phyloP scores from a whole-genome alignment of 2,113 vertebrate genomes.

The Microtus richardsoni region DNA sequence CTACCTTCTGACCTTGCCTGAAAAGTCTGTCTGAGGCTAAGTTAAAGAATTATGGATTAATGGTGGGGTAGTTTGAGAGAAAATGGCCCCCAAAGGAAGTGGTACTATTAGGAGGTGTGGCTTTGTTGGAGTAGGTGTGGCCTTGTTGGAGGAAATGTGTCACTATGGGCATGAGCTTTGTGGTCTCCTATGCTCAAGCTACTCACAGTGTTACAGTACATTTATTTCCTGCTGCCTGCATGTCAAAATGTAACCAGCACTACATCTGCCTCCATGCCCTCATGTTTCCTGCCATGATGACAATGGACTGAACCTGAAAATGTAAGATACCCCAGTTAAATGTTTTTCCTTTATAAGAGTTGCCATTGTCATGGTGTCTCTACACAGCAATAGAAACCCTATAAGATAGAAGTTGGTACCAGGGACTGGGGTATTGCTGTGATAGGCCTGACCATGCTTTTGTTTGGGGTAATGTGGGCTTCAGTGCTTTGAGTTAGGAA shows the following conservation, averaged over 20 bases:
- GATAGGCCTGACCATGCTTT: background rate
- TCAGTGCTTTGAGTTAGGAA: background rate
- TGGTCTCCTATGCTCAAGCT: background rate
- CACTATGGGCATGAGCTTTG: background rate
- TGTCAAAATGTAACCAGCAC: background rate
- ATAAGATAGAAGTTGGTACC: background rate
- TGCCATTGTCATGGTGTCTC: background rate
- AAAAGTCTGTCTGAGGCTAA: background rate
- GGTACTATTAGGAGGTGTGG: background rate
- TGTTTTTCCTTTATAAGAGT: background rate
- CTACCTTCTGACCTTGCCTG: background rate
- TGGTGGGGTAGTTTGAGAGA: background rate
- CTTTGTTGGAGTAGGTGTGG: background rate
- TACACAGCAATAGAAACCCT: background rate
- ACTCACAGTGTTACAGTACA: background rate
- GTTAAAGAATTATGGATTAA: background rate
- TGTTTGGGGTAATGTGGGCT: background rate
- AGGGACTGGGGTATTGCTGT: background rate
- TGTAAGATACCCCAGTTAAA: background rate
- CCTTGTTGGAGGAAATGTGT: background rate
- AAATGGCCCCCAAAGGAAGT: background rate
- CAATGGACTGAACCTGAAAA: background rate
- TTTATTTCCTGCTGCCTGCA: background rate
- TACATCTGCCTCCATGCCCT: background rate
- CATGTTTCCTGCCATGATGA: background rate